Conservation (phyloP, 2,888 invertebrate species). For the Rotaria magnacalcarata region DNA sequence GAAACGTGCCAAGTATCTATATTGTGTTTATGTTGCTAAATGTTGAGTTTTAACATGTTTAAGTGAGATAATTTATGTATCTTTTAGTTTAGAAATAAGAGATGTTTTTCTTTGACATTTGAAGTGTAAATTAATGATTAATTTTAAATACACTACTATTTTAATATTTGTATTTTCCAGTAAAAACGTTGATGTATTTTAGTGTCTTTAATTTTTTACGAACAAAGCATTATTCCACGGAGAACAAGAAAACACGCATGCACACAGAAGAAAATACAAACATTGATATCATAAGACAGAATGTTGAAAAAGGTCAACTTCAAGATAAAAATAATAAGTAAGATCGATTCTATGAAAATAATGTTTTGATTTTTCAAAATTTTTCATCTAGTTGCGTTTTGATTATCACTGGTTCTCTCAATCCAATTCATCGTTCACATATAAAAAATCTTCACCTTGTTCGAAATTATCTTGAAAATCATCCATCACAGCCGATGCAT, state of each 20-base stretch:
- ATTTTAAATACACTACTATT: no score
- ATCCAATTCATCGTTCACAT: slow-evolving; percentile 11
- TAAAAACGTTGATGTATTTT: no score
- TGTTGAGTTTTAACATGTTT: no score
- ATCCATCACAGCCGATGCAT: background rate
- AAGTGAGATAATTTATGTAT: no score
- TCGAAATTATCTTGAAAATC: background rate
- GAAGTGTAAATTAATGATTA: no score
- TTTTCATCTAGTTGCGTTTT: background rate
- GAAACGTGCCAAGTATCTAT: no score
- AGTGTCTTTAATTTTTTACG: no score
- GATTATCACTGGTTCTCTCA: background rate
- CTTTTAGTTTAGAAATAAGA: no score
- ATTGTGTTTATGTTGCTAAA: no score
- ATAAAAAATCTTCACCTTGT: background rate
- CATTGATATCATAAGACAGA: background rate
- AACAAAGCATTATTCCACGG: no score
- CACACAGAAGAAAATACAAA: background rate
- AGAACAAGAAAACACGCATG: background rate
- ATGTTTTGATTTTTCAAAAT: background rate
- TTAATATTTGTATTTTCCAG: no score
- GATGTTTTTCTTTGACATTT: no score
- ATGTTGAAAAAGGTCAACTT: background rate
- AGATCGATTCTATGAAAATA: background rate
- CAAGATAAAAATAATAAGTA: background rate